Evolutionary conservation across 1,140 invertebrate genomes (phyloP), one percentile per base, ranked within the genome.

Genomic region (Zelostemma sp.): DNA sequence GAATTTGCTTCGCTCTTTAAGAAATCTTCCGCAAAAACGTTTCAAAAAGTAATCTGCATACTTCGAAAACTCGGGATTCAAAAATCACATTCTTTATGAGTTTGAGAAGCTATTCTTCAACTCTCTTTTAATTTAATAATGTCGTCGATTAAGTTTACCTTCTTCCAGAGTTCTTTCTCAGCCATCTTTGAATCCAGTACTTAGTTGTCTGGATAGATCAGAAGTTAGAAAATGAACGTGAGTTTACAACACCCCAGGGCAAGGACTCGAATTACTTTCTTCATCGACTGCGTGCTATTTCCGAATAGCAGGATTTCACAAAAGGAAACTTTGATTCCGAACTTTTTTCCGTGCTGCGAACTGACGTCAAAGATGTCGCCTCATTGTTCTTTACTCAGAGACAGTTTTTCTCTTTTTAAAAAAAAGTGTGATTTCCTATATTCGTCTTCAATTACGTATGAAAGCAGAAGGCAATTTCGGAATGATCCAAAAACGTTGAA

Each of bases 101-200:
- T 50, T 55, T 17, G 11, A 35, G 18, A 28, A 50, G 21, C 49
- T 43, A 28, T 56, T 40, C 60, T 63, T 63, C 53, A 50, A 50
- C 53, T 38, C 48, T 57, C n/a, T 38, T 33, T 57, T 51, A 57
- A 64, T 64, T 53, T 14, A 47, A 51, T 64, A 51, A 64, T 53
- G 46, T 64, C 54, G 38, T 38, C 51, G 56, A 63, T 63, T 63
- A 63, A 51, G 38, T 57, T 64, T 38, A 25, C 54, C 61, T 64
- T 54, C 31, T 57, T 57, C 18, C 54, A 51, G 48, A 21, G 1
- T 16, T 43, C 40, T 16, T 43, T 43, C 40, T 14, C 8, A 40
- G 12, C 16, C 16, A 5, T 16, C 40, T 15, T 2, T 8, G 8
- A 43, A 43, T 38, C 28, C 14, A 64, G 51, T 51, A 64, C 35